Percentiles rank a stretch among this genome's conserved stretches.
Conservation (phyloP, 2,888 invertebrate species). For the Phlogophora meticulosa region DNA sequence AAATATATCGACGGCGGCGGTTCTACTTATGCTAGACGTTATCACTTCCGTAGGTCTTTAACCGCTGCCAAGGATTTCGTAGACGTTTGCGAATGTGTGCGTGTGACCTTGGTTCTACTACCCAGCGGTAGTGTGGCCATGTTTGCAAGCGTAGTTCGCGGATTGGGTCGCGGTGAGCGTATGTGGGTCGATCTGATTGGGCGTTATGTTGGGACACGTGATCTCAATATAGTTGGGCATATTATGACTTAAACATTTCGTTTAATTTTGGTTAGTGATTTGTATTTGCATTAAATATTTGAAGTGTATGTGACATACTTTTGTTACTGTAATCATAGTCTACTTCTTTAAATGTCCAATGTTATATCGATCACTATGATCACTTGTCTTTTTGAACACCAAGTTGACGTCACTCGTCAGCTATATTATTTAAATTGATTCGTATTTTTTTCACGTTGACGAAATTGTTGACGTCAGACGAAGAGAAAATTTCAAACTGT, state of each 20-base stretch:
- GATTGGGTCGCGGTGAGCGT: conserved; percentile 53
- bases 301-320: conserved; percentile 14
- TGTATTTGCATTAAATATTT: conserved; percentile 24
- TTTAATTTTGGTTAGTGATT: conserved; percentile 13
- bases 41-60: conserved; percentile 87
- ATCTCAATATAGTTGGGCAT: conserved; percentile 25
- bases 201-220: conserved; percentile 35
- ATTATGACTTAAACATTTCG: conserved; percentile 30
- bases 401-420: not conserved
- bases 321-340: conserved; percentile 3
- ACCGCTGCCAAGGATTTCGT: conserved; percentile 86
- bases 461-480: not conserved
- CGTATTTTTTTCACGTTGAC: conserved; percentile 20
- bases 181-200: conserved; percentile 59
- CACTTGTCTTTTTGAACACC: not conserved
- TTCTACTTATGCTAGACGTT: conserved; percentile 75
- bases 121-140: conserved; percentile 77
- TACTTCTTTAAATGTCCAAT: conserved; percentile 24
- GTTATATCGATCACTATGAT: conserved; percentile 6
- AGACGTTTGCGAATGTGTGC: conserved; percentile 79
- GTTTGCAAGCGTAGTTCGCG: conserved; percentile 53
- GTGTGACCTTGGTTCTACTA: conserved; percentile 86
- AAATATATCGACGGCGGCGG: conserved; percentile 75
- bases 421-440: conserved; percentile 1
- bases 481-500: not conserved